A percentile compares a stretch with the other conserved stretches of the same genome.
These are phyloP conservation scores for Chrysopilus asiliformis DNA, from an alignment of 2,888 invertebrate genomes.

Conservation along the genomic window DNA sequence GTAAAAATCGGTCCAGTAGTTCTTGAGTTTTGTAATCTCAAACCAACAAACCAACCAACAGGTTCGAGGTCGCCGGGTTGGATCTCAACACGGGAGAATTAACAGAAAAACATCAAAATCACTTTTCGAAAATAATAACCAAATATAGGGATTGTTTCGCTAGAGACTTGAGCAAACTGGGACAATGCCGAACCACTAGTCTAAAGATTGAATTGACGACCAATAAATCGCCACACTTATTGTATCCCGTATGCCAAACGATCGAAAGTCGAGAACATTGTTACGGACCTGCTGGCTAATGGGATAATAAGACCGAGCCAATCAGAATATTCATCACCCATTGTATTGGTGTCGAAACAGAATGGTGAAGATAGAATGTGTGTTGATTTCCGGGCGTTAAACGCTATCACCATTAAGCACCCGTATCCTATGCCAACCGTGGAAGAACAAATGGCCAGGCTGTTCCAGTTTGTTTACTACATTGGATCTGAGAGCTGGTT, in stretches of 20 bases:
- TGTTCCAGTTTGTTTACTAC: slow-evolving; percentile 21
- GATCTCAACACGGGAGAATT: background rate
- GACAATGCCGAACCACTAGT: background rate
- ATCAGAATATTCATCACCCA: too few relatives aligned
- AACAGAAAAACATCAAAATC: background rate
- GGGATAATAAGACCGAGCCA: slow-evolving; percentile 11
- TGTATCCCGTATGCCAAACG: slow-evolving; percentile 8
- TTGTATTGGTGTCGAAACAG: too few relatives aligned
- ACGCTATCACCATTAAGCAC: slow-evolving; percentile 22
- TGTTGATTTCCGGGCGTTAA: slow-evolving; percentile 21
- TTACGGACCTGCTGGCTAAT: slow-evolving; percentile 6
- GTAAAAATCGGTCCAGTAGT: too few relatives aligned
- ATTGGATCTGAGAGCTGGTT: slow-evolving; percentile 24
- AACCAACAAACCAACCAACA: too few relatives aligned
- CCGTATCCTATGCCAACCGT: slow-evolving; percentile 27
- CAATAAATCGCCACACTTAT: slow-evolving; percentile 8
- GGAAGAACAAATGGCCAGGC: slow-evolving; percentile 25
- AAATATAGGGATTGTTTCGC: background rate
- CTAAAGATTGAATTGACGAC: slow-evolving; percentile 9
- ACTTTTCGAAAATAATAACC: background rate
- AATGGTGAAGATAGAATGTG: too few relatives aligned
- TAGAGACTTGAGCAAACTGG: background rate
- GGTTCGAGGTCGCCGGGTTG: background rate
- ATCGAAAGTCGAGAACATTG: slow-evolving; percentile 7
- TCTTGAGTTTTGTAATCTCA: too few relatives aligned